Base-by-base conservation (phyloP, 1,140 invertebrate species). In the Tetragnatha versicolor region DNA sequence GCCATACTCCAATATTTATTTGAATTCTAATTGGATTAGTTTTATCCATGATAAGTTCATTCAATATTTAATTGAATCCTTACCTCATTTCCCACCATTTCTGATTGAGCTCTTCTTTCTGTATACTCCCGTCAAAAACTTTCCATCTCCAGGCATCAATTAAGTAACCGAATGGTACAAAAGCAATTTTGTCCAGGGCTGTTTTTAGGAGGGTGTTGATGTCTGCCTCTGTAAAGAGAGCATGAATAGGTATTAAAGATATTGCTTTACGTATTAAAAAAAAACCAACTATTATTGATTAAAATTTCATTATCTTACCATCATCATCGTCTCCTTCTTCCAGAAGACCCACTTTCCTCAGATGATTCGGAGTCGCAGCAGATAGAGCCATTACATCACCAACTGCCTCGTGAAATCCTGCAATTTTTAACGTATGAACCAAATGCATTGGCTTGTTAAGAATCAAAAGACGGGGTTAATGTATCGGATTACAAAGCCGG, bases 391-490 rank as follows among this genome's bases (percentile, higher is more conserved):
- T 89, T 0, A 94, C 91, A 85, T 98, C 95, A 5, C 95, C 95
- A 12, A 98, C 89, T 0, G 95, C 96, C 87, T 98, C 96, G 83
- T 97, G 95, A 84, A 98, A 98, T 73, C 92, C 92, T 86, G 94
- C 93, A 87, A 80, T 53, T 92, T 92, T 10, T 31, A 2, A 2
- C 6, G n/a, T 31, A 10, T 27, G 1, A 31, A n/a, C n/a, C n/a
- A n/a, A n/a, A n/a, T n/a, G n/a, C n/a, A n/a, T n/a, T n/a, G n/a
- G n/a, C n/a, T n/a, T n/a, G n/a, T n/a, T n/a, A n/a, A n/a, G n/a
- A n/a, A n/a, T n/a, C n/a, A n/a, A n/a, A n/a, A n/a, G n/a, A n/a
- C n/a, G n/a, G n/a, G n/a, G n/a, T n/a, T n/a, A n/a, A n/a, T n/a
- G n/a, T n/a, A n/a, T n/a, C n/a, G n/a, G n/a, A n/a, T n/a, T n/a